Evolutionary conservation across 2,113 vertebrate species (phyloP).

Genomic region (Lagopus muta): DNA sequence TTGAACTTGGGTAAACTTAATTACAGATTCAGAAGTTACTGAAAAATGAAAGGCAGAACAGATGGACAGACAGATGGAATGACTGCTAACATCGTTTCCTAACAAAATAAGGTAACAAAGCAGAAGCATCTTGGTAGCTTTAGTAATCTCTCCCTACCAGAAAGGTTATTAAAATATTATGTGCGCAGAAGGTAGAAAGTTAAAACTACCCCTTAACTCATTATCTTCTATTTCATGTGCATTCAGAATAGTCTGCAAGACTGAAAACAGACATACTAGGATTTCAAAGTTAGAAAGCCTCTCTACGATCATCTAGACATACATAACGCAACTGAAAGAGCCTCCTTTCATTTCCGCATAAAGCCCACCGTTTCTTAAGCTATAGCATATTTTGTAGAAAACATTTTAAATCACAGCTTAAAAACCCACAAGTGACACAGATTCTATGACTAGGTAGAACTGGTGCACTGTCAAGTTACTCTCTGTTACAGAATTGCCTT

Average conservation of each 20-base stretch:
- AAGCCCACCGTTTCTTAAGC: not conserved
- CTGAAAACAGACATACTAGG: not conserved
- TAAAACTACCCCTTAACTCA: not conserved
- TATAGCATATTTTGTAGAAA: not conserved
- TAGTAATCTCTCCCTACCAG: not conserved
- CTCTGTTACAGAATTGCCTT: not conserved
- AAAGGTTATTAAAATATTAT: constrained; percentile 2
- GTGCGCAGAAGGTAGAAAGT: not conserved
- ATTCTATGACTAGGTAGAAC: not conserved
- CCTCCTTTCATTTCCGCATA: not conserved
- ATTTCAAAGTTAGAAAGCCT: not conserved
- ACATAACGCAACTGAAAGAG: not conserved
- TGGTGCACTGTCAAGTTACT: not conserved
- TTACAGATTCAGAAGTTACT: constrained; percentile 48
- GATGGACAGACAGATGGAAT: constrained; percentile 66
- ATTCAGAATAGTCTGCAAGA: not conserved
- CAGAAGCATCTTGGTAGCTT: constrained; percentile 14
- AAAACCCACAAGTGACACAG: not conserved
- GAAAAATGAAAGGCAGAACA: constrained; percentile 62
- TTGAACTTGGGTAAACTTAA: constrained; percentile 29
- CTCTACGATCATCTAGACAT: not conserved
- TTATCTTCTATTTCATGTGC: not conserved
- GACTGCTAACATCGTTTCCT: constrained; percentile 47
- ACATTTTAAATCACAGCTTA: not conserved
- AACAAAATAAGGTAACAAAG: constrained; percentile 45